These are phyloP conservation scores for Nephrotoma flavescens DNA, from an alignment of 2,888 invertebrate genomes.

Conservation along the genomic window DNA sequence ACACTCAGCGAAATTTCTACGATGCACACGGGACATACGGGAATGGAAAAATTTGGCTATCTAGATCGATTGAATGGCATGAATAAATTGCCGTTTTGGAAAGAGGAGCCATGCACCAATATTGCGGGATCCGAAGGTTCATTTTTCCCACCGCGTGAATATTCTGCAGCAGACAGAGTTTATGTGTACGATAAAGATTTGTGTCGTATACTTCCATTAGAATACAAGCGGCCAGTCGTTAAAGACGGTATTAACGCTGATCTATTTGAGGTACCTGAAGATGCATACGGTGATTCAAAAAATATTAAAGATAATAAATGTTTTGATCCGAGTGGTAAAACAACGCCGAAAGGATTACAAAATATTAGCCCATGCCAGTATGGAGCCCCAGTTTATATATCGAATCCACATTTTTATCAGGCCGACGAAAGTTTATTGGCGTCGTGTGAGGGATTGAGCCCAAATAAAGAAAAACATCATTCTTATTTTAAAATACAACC, in stretches of 20 bases:
- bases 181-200: conserved; percentile 76
- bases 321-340: conserved; percentile 46
- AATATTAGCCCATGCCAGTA: conserved; percentile 80
- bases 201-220: conserved; percentile 62
- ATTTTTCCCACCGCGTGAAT: conserved; percentile 66
- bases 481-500: conserved; percentile 76
- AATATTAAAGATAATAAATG: conserved; percentile 57
- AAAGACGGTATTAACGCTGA: conserved; percentile 65
- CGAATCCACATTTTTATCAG: conserved; percentile 79
- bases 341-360: conserved; percentile 61
- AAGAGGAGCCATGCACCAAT: conserved; percentile 55
- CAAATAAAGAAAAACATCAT: conserved; percentile 51
- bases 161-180: conserved; percentile 52
- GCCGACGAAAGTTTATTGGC: conserved; percentile 53
- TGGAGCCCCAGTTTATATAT: conserved; percentile 75
- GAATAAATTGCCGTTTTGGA: conserved; percentile 63
- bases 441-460: conserved; percentile 56
- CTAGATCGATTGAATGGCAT: conserved; percentile 61
- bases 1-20: conserved; percentile 67
- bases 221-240: conserved; percentile 49
- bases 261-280: conserved; percentile 54
- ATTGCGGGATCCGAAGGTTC: conserved; percentile 63
- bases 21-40: conserved; percentile 57
- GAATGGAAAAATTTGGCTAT: conserved; percentile 67
- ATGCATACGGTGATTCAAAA: conserved; percentile 51